Conservation (phyloP, 1,140 invertebrate species). For the Diorhabda elongata region DNA sequence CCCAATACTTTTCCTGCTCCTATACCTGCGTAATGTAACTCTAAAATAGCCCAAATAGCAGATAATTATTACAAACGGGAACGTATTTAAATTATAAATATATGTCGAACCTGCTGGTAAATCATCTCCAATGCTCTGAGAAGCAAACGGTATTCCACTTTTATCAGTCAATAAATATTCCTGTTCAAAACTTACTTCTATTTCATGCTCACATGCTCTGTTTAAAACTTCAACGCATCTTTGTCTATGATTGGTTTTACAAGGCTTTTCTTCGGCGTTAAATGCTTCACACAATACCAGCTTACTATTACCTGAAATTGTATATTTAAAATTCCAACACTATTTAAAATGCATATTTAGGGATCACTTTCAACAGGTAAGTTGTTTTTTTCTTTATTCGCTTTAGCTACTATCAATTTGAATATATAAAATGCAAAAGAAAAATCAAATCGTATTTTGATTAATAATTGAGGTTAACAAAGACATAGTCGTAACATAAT, state of each 20-base stretch:
- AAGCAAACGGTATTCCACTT: slow-evolving; percentile 76
- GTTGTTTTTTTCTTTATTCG: too few relatives aligned
- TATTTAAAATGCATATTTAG: too few relatives aligned
- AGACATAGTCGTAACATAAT: too few relatives aligned
- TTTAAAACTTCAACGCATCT: slow-evolving; percentile 72
- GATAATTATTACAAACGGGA: background rate
- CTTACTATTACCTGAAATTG: slow-evolving; percentile 55
- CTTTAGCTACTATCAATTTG: too few relatives aligned
- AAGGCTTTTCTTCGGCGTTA: slow-evolving; percentile 55
- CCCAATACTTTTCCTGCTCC: slow-evolving; percentile 68
- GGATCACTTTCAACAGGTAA: too few relatives aligned
- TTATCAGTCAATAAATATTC: slow-evolving; percentile 81
- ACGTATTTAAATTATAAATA: background rate
- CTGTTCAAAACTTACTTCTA: slow-evolving; percentile 90
- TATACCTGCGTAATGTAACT: slow-evolving; percentile 71
- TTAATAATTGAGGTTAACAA: too few relatives aligned
- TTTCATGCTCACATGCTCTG: slow-evolving; percentile 68
- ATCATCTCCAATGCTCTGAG: slow-evolving; percentile 60
- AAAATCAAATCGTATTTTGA: too few relatives aligned
- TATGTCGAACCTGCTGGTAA: background rate
- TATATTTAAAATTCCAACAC: too few relatives aligned
- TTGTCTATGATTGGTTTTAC: slow-evolving; percentile 70
- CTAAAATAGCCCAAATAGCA: background rate
- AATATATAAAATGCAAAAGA: too few relatives aligned
- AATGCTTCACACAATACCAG: slow-evolving; percentile 86